Conservation (phyloP, 1,140 invertebrate genomes). For the Trichogramma pretiosum region DNA sequence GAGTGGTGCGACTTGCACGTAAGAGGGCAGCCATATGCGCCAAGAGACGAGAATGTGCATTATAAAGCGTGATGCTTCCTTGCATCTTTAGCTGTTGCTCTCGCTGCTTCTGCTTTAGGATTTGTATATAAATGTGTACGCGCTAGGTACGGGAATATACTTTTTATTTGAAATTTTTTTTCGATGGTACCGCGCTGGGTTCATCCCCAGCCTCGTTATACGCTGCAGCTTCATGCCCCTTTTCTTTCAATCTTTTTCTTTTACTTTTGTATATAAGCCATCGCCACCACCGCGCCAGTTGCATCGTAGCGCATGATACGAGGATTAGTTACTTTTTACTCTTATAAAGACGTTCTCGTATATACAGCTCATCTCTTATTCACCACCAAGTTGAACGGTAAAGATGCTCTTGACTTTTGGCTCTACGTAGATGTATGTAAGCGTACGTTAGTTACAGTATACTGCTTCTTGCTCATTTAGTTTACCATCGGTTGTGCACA, state of each 20-base stretch:
- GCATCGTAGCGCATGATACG: no score
- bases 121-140: no score
- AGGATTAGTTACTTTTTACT: constrained; percentile 31
- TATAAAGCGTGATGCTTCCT: constrained; percentile 11
- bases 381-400: constrained; percentile 15
- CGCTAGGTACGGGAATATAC: constrained; percentile 1
- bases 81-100: constrained; percentile 1
- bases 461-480: constrained; percentile 9
- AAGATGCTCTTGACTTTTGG: neutral
- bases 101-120: constrained; percentile 2
- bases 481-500: no score
- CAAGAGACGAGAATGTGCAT: constrained; percentile 16
- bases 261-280: constrained; percentile 25
- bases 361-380: constrained; percentile 29
- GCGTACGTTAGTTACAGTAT: no score
- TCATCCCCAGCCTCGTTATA: constrained; percentile 8
- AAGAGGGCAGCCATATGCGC: neutral
- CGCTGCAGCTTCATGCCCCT: no score
- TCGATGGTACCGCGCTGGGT: no score
- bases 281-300: constrained; percentile 12
- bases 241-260: no score
- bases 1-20: no score
- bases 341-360: no score
- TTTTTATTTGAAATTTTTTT: constrained; percentile 16
- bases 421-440: no score